Percentiles rank a stretch among this genome's conserved stretches.
phyloP scores from a whole-genome alignment of 2,113 vertebrate species.

The Perognathus longimembris region DNA sequence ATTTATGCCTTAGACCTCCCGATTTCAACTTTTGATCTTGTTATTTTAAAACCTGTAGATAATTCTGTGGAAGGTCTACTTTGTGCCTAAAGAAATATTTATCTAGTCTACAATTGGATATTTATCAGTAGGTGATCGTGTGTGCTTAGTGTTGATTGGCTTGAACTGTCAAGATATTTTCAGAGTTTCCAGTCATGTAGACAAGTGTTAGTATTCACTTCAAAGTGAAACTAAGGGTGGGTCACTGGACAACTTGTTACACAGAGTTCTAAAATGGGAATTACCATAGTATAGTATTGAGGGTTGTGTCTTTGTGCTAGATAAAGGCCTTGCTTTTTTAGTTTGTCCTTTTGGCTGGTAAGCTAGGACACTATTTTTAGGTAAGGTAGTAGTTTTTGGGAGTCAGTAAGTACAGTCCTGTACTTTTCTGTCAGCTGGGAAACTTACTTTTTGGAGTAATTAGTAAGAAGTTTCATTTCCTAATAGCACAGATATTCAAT shows the following conservation, averaged over 20 bases:
- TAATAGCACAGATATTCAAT: constrained; percentile 12
- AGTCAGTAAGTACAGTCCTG: constrained; percentile 42
- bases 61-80: constrained; percentile 57
- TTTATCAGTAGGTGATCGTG: constrained; percentile 51
- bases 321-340: constrained; percentile 66
- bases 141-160: constrained; percentile 72
- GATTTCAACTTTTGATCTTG: constrained; percentile 47
- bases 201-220: constrained; percentile 31
- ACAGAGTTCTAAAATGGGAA: constrained; percentile 54
- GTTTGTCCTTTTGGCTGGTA: constrained; percentile 66
- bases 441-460: constrained; percentile 44
- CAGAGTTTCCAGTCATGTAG: constrained; percentile 16
- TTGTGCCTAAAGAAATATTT: constrained; percentile 50
- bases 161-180: constrained; percentile 62
- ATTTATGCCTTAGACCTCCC: background rate
- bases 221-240: constrained; percentile 68
- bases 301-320: constrained; percentile 59
- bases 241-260: constrained; percentile 51
- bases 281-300: constrained; percentile 21
- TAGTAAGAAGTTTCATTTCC: constrained; percentile 51
- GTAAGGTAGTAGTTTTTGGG: constrained; percentile 62
- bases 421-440: constrained; percentile 27
- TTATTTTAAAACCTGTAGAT: constrained; percentile 14
- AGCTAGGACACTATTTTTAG: constrained; percentile 72
- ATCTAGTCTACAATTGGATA: constrained; percentile 58